Conservation (phyloP, 2,888 invertebrate genomes). For the Bedellia somnulentella region DNA sequence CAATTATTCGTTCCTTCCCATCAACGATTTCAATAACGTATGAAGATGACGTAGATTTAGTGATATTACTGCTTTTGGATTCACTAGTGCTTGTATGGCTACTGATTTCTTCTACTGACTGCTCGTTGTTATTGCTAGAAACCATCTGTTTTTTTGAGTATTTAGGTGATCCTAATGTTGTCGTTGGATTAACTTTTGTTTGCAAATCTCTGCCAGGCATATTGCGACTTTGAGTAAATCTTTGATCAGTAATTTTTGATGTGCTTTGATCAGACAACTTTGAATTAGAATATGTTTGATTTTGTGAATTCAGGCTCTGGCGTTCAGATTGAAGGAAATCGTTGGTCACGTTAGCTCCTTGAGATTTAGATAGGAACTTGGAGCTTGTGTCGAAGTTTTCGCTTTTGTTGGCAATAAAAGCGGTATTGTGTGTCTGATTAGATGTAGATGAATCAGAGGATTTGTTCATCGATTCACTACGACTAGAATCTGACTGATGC, state of each 20-base stretch:
- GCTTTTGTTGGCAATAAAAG: conserved; percentile 33
- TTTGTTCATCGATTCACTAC: conserved; percentile 38
- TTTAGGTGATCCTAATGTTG: neutral
- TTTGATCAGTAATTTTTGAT: neutral
- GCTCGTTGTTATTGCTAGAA: conserved; percentile 30
- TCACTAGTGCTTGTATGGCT: conserved; percentile 49
- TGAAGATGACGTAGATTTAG: conserved; percentile 65
- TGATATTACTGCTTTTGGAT: conserved; percentile 53
- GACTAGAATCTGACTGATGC: conserved; percentile 33
- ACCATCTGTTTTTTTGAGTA: conserved; percentile 1
- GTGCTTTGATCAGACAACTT: conserved; percentile 9
- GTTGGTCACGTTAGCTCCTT: conserved; percentile 35
- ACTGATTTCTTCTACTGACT: conserved; percentile 28
- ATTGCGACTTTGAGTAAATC: neutral
- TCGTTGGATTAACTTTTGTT: conserved; percentile 17
- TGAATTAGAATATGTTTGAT: conserved; percentile 21
- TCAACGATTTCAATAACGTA: conserved; percentile 68
- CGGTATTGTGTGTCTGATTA: conserved; percentile 45
- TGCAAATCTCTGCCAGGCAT: no score
- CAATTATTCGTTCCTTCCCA: conserved; percentile 64
- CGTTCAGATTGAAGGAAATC: conserved; percentile 47
- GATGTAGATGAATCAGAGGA: conserved; percentile 32
- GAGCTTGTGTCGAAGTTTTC: conserved; percentile 21
- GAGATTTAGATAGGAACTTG: conserved; percentile 25
- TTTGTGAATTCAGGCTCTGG: conserved; percentile 31